phyloP scores from a whole-genome alignment of 2,888 invertebrate genomes.

The Agrochola circellaris region DNA sequence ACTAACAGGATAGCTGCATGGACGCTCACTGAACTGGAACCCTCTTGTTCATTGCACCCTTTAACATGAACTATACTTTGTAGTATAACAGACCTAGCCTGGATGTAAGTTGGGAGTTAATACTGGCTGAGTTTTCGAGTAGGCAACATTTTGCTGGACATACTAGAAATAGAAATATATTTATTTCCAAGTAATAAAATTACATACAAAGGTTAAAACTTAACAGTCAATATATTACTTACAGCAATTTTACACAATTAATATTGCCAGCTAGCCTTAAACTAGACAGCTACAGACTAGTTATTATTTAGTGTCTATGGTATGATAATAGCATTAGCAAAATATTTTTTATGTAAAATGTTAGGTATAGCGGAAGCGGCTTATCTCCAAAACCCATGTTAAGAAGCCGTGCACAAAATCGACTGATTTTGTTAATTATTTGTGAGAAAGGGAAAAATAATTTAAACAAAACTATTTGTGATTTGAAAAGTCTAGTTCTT shows the following conservation, averaged over 20 bases:
- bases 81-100: constrained; percentile 15
- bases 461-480: no score
- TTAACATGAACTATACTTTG: constrained; percentile 35
- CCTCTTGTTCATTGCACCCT: constrained; percentile 57
- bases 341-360: not conserved
- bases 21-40: constrained; percentile 48
- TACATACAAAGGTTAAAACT: no score
- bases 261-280: no score
- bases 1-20: constrained; percentile 26
- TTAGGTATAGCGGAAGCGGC: not conserved
- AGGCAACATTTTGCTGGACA: not conserved
- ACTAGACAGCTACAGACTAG: no score
- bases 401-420: no score
- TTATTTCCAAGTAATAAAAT: not conserved
- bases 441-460: no score
- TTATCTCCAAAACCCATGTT: not conserved
- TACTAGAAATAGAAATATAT: not conserved
- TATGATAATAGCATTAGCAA: not conserved
- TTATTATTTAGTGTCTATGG: not conserved
- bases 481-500: no score
- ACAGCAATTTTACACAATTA: no score
- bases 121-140: not conserved
- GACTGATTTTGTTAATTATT: no score
- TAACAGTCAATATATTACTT: no score
- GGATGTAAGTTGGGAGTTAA: not conserved